Base-by-base conservation (phyloP, 2,113 vertebrate species). In the Pavo muticus region DNA sequence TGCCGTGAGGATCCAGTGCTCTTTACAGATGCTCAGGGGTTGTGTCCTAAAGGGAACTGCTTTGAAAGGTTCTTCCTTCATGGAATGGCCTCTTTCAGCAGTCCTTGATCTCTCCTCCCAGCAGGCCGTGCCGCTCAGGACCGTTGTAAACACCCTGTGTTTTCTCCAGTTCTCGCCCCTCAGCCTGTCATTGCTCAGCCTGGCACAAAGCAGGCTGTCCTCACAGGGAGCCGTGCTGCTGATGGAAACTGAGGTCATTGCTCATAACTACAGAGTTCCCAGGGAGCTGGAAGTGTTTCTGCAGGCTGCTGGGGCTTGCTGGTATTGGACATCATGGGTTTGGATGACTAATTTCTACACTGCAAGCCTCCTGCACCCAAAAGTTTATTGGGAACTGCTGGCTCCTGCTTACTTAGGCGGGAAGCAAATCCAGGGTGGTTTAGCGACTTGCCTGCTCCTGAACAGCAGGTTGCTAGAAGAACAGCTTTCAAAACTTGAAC, bases 321-420 rank as follows among this genome's bases (percentile, higher is more conserved):
- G 3, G 6, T 67, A 23, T 21, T 57, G 54, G 44, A n/a, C 90
- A 65, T 45, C 44, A 14, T 48, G 45, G 85, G 37, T 91, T 80
- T 74, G 75, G 75, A 63, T 93, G 71, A 91, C 85, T 94, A 63
- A 91, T 90, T 89, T 82, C 92, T 88, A 80, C 50, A 40, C 68
- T 86, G 54, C 91, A 76, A 44, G 82, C 60, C 79, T 80, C 67
- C 82, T 54, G 40, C 24, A 40, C 27, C 69, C 35, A 11, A 14
- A 39, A 39, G 35, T 30, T 40, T 15, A 18, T 40, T 52, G 69
- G 35, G 25, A 52, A 54, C 35, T 39, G 14, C 40, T 14, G 19
- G 29, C 70, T 30, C 27, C 27, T 20, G 11, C 39, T 72, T 72
- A 29, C 50, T 23, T 18, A 32, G 37, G 17, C 9, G 6, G 35